phyloP scores from a whole-genome alignment of 2,113 vertebrate species.

The Grammomys surdaster region DNA sequence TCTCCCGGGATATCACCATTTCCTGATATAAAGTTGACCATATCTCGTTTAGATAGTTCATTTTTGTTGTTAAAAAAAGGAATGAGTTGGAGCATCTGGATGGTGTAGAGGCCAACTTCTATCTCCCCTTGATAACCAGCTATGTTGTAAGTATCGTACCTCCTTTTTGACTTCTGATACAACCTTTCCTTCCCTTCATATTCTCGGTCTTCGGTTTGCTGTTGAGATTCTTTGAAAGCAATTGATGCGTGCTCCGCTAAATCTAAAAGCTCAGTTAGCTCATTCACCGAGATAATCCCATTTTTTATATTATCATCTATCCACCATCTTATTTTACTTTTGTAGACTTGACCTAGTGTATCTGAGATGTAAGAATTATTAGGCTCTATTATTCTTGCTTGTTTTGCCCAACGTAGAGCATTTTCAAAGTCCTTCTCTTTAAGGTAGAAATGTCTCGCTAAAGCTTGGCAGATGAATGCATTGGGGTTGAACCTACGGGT shows the following conservation, averaged over 20 bases:
- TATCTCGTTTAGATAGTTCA: slow-evolving; percentile 75
- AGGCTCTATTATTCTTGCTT: slow-evolving; percentile 85
- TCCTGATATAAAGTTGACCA: slow-evolving; percentile 87
- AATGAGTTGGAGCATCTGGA: slow-evolving; percentile 83
- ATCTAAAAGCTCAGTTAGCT: slow-evolving; percentile 82
- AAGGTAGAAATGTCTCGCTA: slow-evolving; percentile 91
- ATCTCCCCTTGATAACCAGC: slow-evolving; percentile 90
- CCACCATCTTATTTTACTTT: slow-evolving; percentile 87
- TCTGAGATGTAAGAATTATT: slow-evolving; percentile 90
- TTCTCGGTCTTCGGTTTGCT: slow-evolving; percentile 85
- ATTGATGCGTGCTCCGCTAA: slow-evolving; percentile 85
- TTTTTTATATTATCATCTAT: slow-evolving; percentile 75
- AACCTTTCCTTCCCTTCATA: slow-evolving; percentile 76
- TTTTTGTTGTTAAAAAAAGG: slow-evolving; percentile 84
- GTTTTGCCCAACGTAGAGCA: slow-evolving; percentile 85
- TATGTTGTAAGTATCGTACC: slow-evolving; percentile 86
- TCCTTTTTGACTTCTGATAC: slow-evolving; percentile 77
- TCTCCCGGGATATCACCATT: slow-evolving; percentile 67
- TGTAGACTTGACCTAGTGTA: slow-evolving; percentile 91
- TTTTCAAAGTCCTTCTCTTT: slow-evolving; percentile 87
- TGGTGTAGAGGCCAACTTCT: slow-evolving; percentile 87
- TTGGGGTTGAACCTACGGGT: slow-evolving; percentile 85
- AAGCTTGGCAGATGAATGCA: slow-evolving; percentile 88
- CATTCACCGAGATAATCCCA: slow-evolving; percentile 71
- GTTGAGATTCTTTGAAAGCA: slow-evolving; percentile 89